A percentile compares a stretch with the other conserved stretches of the same genome.
phyloP scores from a whole-genome alignment of 2,888 invertebrate genomes.

The Drosophila histrio region DNA sequence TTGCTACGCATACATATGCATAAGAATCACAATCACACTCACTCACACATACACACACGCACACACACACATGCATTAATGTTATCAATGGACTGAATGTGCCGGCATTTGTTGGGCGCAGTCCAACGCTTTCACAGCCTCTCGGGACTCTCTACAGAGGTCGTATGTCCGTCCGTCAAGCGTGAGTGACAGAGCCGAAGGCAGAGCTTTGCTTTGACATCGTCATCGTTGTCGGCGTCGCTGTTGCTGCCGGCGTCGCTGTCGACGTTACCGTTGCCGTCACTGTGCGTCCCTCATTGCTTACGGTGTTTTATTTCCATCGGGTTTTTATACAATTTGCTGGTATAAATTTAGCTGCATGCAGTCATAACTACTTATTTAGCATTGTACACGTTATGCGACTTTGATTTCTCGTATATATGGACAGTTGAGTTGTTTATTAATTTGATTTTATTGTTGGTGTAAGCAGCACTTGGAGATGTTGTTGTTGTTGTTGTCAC shows the following conservation, averaged over 20 bases:
- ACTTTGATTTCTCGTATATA: conserved; percentile 51
- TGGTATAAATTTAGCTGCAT: conserved; percentile 58
- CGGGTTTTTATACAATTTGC: conserved; percentile 43
- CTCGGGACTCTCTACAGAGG: not conserved
- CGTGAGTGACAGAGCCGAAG: conserved; percentile 9
- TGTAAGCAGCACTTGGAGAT: conserved; percentile 27
- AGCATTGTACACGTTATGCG: conserved; percentile 62
- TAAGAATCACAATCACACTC: conserved; percentile 4
- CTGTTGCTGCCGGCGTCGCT: conserved; percentile 18
- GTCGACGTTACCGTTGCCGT: conserved; percentile 13
- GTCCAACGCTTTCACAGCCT: conserved; percentile 10
- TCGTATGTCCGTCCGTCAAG: conserved; percentile 7
- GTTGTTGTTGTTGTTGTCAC: conserved; percentile 13
- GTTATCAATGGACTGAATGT: conserved; percentile 47
- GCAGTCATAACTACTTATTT: conserved; percentile 73
- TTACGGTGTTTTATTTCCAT: conserved; percentile 59
- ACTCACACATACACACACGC: conserved; percentile 1
- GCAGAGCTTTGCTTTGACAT: conserved; percentile 39
- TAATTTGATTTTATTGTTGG: conserved; percentile 48
- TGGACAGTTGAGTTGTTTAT: conserved; percentile 46
- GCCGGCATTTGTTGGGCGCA: conserved; percentile 13
- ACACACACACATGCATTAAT: conserved; percentile 6
- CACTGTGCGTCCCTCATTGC: conserved; percentile 32
- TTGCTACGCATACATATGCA: conserved; percentile 9
- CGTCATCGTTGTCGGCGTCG: conserved; percentile 1